Percentiles rank a stretch among this genome's conserved stretches.
phyloP scores from a whole-genome alignment of 2,797 vertebrate genomes.

The Melanotaenia maccullochi region DNA sequence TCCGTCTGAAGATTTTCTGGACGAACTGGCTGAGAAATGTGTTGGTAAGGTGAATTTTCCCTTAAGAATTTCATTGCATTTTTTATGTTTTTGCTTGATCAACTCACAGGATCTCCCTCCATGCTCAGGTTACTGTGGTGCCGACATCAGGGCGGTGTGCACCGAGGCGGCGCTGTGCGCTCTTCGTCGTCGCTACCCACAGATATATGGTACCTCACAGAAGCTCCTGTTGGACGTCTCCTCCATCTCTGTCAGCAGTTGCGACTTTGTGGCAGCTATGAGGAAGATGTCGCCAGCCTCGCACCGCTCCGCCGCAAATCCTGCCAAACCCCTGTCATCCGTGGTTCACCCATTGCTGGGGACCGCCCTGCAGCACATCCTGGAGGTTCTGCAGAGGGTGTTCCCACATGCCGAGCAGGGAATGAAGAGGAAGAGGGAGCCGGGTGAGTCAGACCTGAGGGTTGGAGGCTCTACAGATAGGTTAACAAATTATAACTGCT shows the following conservation, averaged over 20 bases:
- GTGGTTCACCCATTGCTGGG: constrained; percentile 85
- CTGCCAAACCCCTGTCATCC: constrained; percentile 83
- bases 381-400: constrained; percentile 80
- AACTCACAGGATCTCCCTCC: neutral
- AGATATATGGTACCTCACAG: constrained; percentile 88
- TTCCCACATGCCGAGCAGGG: constrained; percentile 88
- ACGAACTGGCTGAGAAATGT: constrained; percentile 89
- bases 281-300: constrained; percentile 86
- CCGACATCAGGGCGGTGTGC: constrained; percentile 91
- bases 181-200: constrained; percentile 89
- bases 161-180: constrained; percentile 90
- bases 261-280: constrained; percentile 89
- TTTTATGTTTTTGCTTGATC: neutral
- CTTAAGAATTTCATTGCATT: neutral
- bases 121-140: constrained; percentile 90
- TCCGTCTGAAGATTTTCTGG: constrained; percentile 85
- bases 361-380: constrained; percentile 71
- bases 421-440: constrained; percentile 74
- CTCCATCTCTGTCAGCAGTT: constrained; percentile 85
- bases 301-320: constrained; percentile 73
- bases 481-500: neutral
- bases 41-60: constrained; percentile 78
- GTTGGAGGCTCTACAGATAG: neutral
- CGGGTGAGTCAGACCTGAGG: constrained; percentile 69
- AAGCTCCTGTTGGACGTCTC: constrained; percentile 87